A percentile compares a stretch with the other conserved stretches of the same genome.
phyloP scores from a whole-genome alignment of 92 coral and sea anemone species.

The Pocillopora meandrina region DNA sequence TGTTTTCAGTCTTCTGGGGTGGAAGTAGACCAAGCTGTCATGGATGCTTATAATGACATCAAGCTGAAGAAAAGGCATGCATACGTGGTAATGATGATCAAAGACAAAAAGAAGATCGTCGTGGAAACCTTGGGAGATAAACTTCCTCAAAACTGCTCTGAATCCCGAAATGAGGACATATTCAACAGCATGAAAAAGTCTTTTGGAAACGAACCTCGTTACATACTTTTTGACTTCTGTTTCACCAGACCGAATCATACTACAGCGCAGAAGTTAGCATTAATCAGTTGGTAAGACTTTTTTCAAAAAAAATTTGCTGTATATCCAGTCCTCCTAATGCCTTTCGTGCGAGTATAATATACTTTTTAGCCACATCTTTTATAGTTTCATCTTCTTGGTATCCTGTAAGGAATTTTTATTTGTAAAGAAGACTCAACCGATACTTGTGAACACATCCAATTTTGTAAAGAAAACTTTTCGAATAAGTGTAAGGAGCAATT shows the following conservation, averaged over 20 bases:
- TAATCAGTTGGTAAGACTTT: slow-evolving; percentile 57
- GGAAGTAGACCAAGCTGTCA: slow-evolving; percentile 40
- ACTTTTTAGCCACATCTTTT: too few species aligned
- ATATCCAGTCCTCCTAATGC: too few species aligned
- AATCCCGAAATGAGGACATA: slow-evolving; percentile 26
- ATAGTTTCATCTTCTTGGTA: too few species aligned
- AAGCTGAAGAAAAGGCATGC: slow-evolving; percentile 32
- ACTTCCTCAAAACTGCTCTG: slow-evolving; percentile 25
- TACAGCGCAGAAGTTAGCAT: slow-evolving; percentile 39
- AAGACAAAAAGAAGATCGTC: slow-evolving; percentile 37
- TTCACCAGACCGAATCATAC: slow-evolving; percentile 32
- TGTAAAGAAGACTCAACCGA: too few species aligned
- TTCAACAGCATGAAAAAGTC: slow-evolving; percentile 26
- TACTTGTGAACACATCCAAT: too few species aligned
- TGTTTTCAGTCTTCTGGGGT: slow-evolving; percentile 54
- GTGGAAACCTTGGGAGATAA: slow-evolving; percentile 28
- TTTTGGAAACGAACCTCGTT: slow-evolving; percentile 45
- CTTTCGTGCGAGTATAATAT: too few species aligned
- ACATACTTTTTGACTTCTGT: slow-evolving; percentile 58
- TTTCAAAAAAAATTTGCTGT: neutral
- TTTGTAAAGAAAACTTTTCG: too few species aligned
- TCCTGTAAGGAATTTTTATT: neutral
- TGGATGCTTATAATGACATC: slow-evolving; percentile 28
- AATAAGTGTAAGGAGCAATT: too few species aligned
- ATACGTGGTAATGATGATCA: slow-evolving; percentile 46